Evolutionary conservation across 2,797 vertebrate species (phyloP), one percentile per base, ranked within the genome.

Genomic region (Podargus strigoides): DNA sequence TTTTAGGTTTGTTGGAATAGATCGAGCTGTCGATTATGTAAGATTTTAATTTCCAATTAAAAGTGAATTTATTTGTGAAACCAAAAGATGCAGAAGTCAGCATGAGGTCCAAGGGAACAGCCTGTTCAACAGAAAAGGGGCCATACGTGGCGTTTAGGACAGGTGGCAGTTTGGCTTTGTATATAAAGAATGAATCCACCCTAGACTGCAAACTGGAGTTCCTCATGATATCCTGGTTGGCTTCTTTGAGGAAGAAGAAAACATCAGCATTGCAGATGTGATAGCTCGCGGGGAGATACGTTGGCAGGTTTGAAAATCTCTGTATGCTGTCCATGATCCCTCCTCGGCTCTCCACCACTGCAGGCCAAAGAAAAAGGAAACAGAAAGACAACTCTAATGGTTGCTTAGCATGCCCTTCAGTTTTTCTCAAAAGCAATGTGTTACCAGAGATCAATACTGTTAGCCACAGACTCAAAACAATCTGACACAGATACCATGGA

Each of bases 211-310:
- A 97, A 96, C 99, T 99, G 96, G 99, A 98, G 36, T 99, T 99
- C 63, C 98, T 98, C 97, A 98, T 99, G 58, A 99, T 98, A 90
- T 99, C 99, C 98, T 99, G 99, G 96, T 98, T 98, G 96, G 98
- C 98, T 94, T 99, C 99, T 59, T 98, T 98, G 50, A 99, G 98
- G 95, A 99, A 99, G 97, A 99, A 99, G 94, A 98, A 98, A 21
- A 98, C 96, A 53, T 99, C 98, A 1, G 98, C 98, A 0, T 98
- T 98, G 37, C 96, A 98, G 46, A 99, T 72, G 70, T 98, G 98
- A 89, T 98, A 98, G 85, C 97, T 98, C 3, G 98, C 98, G 0
- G 99, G 99, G 55, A 99, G 98, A 88, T 98, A 99, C 0, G 98
- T 98, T 3, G 99, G 99, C 22, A 99, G 98, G 32, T 98, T 98